Conservation (phyloP, 2,113 vertebrate species). For the Arvicanthis niloticus region DNA sequence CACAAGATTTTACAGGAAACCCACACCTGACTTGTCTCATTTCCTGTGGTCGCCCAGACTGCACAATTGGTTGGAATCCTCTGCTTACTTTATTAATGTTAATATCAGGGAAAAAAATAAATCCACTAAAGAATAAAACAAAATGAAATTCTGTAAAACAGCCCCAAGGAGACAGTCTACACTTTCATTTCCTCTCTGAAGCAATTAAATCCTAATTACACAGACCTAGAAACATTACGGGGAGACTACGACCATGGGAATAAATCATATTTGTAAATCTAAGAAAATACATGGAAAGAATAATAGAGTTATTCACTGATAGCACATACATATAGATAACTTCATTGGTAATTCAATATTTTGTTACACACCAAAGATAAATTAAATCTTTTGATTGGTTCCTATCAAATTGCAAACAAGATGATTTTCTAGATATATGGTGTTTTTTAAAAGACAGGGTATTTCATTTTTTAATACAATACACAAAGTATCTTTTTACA, state of each 20-base stretch:
- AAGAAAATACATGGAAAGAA: slow-evolving; percentile 14
- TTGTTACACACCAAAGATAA: slow-evolving; percentile 2
- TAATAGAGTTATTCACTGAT: slow-evolving; percentile 66
- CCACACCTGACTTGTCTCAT: not conserved
- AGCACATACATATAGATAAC: not conserved
- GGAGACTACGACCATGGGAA: slow-evolving; percentile 83
- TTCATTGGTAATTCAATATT: slow-evolving; percentile 38
- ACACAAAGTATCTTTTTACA: not conserved
- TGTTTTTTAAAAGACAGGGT: not conserved
- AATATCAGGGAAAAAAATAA: not conserved
- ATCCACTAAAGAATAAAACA: slow-evolving; percentile 28
- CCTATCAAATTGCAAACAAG: slow-evolving; percentile 74
- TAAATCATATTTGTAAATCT: slow-evolving; percentile 70
- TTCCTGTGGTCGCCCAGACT: not conserved
- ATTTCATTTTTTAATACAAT: slow-evolving; percentile 11
- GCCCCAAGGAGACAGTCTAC: not conserved
- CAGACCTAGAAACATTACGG: slow-evolving; percentile 76
- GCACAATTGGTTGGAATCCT: not conserved
- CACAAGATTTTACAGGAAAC: not conserved
- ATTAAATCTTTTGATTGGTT: slow-evolving; percentile 62
- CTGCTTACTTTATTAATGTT: not conserved
- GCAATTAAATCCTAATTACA: slow-evolving; percentile 63
- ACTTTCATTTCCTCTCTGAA: slow-evolving; percentile 70
- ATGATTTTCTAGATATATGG: not conserved
- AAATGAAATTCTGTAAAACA: not conserved